Percentiles rank a stretch among this genome's conserved stretches.
These are phyloP conservation scores for Lontra canadensis DNA, from an alignment of 2,113 vertebrate species.

Conservation along the genomic window DNA sequence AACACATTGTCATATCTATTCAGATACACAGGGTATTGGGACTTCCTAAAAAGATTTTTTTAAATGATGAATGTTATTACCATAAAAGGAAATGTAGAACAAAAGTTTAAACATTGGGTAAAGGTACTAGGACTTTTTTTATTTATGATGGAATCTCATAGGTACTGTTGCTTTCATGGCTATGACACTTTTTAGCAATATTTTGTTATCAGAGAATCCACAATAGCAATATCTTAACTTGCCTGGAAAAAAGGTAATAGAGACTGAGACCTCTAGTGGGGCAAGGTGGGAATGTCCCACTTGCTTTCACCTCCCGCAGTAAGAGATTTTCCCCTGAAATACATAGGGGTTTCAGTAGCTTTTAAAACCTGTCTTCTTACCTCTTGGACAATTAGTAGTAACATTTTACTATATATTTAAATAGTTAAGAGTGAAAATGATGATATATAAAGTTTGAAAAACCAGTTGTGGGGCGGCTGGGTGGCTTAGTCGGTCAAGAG, in stretches of 20 bases:
- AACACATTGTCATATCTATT: not conserved
- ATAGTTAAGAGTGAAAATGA: not conserved
- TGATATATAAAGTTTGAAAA: not conserved
- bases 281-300: not conserved
- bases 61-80: not conserved
- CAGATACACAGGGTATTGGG: not conserved
- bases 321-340: not conserved
- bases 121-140: not conserved
- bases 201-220: not conserved
- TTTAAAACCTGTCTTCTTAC: not conserved
- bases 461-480: not conserved
- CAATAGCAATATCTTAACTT: not conserved
- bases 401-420: not conserved
- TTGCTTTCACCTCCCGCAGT: not conserved
- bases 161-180: not conserved
- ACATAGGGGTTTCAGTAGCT: not conserved
- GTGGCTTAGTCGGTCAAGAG: not conserved
- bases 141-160: not conserved
- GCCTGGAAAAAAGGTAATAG: not conserved
- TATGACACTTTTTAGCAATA: not conserved
- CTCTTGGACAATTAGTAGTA: not conserved
- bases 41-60: not conserved
- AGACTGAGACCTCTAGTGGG: conserved; percentile 71
- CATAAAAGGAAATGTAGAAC: not conserved
- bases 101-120: not conserved